Evolutionary conservation across 2,113 vertebrate species (phyloP), one percentile per base, ranked within the genome.

Genomic region (Misgurnus mizolepis): DNA sequence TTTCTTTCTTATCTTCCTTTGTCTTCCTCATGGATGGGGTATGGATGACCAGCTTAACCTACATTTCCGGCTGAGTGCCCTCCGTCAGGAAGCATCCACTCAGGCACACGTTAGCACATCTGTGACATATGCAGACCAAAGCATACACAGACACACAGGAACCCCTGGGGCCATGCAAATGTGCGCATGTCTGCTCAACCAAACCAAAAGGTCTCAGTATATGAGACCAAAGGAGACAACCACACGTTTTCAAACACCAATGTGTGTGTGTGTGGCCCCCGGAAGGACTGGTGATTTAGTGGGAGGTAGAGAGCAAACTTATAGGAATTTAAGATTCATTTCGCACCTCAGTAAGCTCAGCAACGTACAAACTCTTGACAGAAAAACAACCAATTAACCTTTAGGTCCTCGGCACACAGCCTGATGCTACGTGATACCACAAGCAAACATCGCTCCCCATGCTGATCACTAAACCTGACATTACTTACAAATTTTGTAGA

Each of bases 11-110:
- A 34, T 34, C 27, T 34, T 34, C 34, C 72, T 17, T 34, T 27
- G 27, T 55, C 69, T 75, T 41, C 22, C 41, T 71, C 50, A 43
- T 34, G 43, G 79, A 56, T 18, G 76, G 53, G 60, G 68, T 73
- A 87, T 84, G 81, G 85, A 88, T 83, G 88, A 91, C 74, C 84
- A 80, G 83, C 87, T 91, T 91, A 92, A 90, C 89, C 89, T 89
- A 90, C 86, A 91, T 91, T 91, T 90, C 85, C 84, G 80, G 80
- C 77, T 87, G 81, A 12, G 75, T 82, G 86, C 81, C 64, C 61
- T 43, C 80, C 67, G 80, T 81, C 75, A 78, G 78, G 79, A 81
- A 56, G 67, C 62, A 79, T 88, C 67, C 3, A 7, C 86, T 74
- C 69, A 50, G 45, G 62, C 82, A 60, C 80, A 83, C 76, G 78